Conservation (phyloP, 2,888 invertebrate species). For the Prionchulus punctatus region DNA sequence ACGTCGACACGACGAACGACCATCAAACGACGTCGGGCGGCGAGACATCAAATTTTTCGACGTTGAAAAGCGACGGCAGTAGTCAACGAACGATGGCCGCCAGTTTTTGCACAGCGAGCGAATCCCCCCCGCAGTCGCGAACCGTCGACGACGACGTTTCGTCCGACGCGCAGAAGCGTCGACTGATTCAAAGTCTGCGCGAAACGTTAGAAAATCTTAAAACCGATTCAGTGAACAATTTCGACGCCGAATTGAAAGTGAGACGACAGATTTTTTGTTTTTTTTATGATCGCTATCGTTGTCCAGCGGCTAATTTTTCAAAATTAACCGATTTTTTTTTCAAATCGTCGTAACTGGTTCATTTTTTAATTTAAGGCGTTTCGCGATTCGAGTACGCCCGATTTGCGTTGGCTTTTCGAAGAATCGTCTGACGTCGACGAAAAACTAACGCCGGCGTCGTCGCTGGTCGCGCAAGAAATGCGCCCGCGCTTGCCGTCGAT, state of each 20-base stretch:
- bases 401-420: constrained; percentile 1
- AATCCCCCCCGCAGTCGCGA: neutral
- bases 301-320: no score
- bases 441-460: neutral
- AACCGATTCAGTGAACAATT: neutral
- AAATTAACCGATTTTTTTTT: no score
- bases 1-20: neutral
- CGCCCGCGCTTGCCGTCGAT: neutral
- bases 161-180: neutral
- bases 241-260: neutral
- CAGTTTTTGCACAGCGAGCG: no score
- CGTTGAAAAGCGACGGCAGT: no score
- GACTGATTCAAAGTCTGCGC: neutral
- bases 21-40: neutral
- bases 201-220: constrained; percentile 1
- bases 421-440: neutral
- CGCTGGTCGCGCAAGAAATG: neutral
- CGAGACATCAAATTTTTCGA: no score
- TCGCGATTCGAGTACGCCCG: neutral
- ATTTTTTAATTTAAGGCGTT: neutral
- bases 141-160: neutral
- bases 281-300: no score
- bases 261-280: no score
- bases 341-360: neutral
- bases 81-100: no score